phyloP scores from a whole-genome alignment of 2,113 vertebrate species.

The Scytalopus superciliaris region DNA sequence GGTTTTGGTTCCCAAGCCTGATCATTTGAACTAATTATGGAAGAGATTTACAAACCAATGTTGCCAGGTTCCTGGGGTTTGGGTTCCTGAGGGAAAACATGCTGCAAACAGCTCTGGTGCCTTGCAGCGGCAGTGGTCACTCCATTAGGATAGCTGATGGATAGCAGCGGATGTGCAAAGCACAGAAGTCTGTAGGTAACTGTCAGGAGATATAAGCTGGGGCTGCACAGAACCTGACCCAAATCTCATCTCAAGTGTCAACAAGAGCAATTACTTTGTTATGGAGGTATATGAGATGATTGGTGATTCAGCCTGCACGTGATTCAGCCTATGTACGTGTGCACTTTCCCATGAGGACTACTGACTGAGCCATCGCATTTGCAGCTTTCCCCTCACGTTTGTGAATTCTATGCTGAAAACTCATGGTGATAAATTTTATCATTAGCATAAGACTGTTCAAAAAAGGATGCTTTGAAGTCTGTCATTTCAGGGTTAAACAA shows the following conservation, averaged over 20 bases:
- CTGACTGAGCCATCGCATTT: not conserved
- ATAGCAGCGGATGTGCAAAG: rapidly evolving
- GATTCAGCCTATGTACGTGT: rapidly evolving
- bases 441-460: not conserved
- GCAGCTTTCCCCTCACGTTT: not conserved
- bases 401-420: not conserved
- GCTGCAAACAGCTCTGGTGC: rapidly evolving
- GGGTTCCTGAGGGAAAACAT: not conserved
- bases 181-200: not conserved
- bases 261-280: constrained; percentile 9
- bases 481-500: not conserved
- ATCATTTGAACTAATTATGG: not conserved
- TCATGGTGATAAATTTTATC: not conserved
- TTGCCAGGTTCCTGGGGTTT: not conserved
- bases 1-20: not conserved
- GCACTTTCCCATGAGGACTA: rapidly evolving
- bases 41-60: not conserved
- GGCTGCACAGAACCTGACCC: not conserved
- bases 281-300: not conserved
- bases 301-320: not conserved
- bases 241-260: not conserved
- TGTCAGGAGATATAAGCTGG: not conserved
- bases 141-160: not conserved
- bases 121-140: not conserved
- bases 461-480: not conserved